These are phyloP conservation scores for Clamator glandarius DNA, from an alignment of 2,797 vertebrate genomes.

Conservation along the genomic window DNA sequence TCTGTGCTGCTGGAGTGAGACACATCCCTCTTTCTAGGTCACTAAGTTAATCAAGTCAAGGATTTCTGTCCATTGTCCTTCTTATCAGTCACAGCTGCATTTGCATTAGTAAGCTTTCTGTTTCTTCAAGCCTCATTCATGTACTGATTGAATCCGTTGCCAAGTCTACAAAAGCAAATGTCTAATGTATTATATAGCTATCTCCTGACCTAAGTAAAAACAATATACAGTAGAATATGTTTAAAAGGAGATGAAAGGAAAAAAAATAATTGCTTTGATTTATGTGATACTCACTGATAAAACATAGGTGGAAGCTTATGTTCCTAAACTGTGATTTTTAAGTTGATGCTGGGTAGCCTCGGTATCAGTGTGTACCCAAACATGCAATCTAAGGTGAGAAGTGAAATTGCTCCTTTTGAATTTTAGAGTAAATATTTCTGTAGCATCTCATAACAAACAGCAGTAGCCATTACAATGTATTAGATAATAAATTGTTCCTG, in stretches of 20 bases:
- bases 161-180: constrained; percentile 46
- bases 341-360: not conserved
- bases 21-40: constrained; percentile 71
- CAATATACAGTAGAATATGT: constrained; percentile 9
- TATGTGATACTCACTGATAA: not conserved
- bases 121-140: constrained; percentile 64
- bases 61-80: constrained; percentile 70
- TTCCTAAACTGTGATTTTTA: constrained; percentile 14
- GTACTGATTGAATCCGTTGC: constrained; percentile 62
- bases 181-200: constrained; percentile 53
- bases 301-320: not conserved
- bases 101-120: constrained; percentile 65
- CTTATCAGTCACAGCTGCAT: constrained; percentile 70
- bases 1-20: constrained; percentile 60
- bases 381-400: not conserved
- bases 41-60: constrained; percentile 75
- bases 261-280: not conserved
- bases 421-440: constrained; percentile 6
- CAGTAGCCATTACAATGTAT: not conserved
- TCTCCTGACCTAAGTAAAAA: constrained; percentile 21
- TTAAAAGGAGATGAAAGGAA: constrained; percentile 16
- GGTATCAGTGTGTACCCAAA: not conserved
- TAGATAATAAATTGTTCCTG: constrained; percentile 18
- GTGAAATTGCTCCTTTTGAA: constrained; percentile 4
- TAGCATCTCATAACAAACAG: not conserved